Conservation (phyloP, 2,888 invertebrate species). For the Lasioglossum oenotherae region DNA sequence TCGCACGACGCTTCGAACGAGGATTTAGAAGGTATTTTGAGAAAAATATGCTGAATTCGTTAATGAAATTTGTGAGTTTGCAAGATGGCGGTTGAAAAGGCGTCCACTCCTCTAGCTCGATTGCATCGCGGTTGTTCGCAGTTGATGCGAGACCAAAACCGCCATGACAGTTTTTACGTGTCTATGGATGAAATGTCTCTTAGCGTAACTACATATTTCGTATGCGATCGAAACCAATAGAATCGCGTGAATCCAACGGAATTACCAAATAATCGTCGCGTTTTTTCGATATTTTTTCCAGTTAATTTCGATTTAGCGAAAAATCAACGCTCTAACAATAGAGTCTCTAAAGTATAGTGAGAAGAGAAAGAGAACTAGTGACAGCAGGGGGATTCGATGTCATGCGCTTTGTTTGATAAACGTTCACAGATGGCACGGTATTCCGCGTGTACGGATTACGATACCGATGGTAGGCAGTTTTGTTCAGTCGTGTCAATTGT, state of each 20-base stretch:
- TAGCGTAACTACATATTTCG: constrained; percentile 16
- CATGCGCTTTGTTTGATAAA: constrained; percentile 41
- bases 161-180: constrained; percentile 79
- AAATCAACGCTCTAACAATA: background rate
- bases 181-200: constrained; percentile 68
- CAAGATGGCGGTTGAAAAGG: constrained; percentile 81
- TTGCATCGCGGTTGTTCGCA: constrained; percentile 60
- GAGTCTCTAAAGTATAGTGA: constrained; percentile 4
- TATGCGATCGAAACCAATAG: background rate
- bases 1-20: constrained; percentile 70
- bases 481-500: constrained; percentile 47
- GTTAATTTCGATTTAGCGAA: constrained; percentile 1
- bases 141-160: constrained; percentile 63
- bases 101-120: constrained; percentile 71
- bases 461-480: constrained; percentile 60
- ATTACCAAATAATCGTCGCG: constrained; percentile 15
- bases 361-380: constrained; percentile 35
- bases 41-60: constrained; percentile 75
- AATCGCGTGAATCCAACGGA: background rate
- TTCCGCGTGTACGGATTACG: constrained; percentile 62
- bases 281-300: background rate
- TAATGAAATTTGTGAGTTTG: constrained; percentile 71
- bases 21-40: constrained; percentile 81
- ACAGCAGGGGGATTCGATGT: constrained; percentile 29
- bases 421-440: constrained; percentile 81